Percentiles rank a stretch among this genome's conserved stretches.
Conservation (phyloP, 30 jellyfish, hydroid and myxozoan genomes). For the Catostylus mosaicus region DNA sequence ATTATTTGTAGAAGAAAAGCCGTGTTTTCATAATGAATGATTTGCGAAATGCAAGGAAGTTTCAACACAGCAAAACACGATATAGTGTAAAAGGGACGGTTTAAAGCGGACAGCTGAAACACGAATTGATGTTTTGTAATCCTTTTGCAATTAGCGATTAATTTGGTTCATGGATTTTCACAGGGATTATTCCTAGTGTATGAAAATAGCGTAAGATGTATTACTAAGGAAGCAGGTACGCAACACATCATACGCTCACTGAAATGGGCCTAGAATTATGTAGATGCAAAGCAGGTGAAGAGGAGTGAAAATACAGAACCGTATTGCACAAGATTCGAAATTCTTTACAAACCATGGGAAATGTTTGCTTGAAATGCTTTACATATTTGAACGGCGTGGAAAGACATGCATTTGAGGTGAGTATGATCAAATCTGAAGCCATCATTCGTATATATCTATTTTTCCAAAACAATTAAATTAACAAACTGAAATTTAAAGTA, state of each 20-base stretch:
- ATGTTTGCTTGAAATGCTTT: conserved; percentile 25
- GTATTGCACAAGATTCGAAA: background rate
- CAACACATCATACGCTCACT: background rate
- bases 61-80: too few species aligned
- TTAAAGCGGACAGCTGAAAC: conserved; percentile 24
- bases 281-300: background rate
- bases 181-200: background rate
- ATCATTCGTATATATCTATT: background rate
- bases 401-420: conserved; percentile 29
- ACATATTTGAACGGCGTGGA: conserved; percentile 21
- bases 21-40: too few species aligned
- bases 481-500: background rate
- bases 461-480: background rate
- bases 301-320: background rate
- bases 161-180: background rate
- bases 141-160: background rate
- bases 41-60: too few species aligned
- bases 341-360: conserved; percentile 17
- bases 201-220: background rate
- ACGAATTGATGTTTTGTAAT: background rate
- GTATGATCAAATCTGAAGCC: background rate
- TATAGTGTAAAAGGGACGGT: too few species aligned
- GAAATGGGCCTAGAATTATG: background rate
- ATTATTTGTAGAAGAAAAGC: too few species aligned
- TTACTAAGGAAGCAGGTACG: background rate